Evolutionary conservation across 2,113 vertebrate genomes (phyloP), one percentile per base, ranked within the genome.

Genomic region (Alligator mississippiensis): DNA sequence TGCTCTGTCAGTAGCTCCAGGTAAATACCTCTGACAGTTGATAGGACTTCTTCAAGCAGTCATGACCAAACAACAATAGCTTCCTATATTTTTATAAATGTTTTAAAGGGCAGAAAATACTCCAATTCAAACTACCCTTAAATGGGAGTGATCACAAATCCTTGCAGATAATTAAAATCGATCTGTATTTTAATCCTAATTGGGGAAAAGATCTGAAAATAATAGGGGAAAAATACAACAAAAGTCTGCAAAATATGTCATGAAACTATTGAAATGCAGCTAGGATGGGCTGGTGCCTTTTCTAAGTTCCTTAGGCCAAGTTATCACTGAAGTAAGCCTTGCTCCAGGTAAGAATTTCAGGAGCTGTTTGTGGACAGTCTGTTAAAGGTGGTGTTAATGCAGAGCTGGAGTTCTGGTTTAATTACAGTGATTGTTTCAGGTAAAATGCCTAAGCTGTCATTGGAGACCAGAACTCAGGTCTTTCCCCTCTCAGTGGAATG

Each of bases 81-180:
- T 88, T 60, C 78, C 77, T 19, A 85, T 72, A 19, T 88, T 82
- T 61, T 86, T 58, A 60, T 57, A 62, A 30, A 80, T 62, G 18
- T 25, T 14, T 64, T 59, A 27, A 78, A 2, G 60, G 64, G 17
- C 6, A 75, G 38, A 93, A 94, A 86, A 85, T 54, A 72, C 89
- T 38, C n/a, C 80, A 80, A 24, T 57, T 80, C 58, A 70, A 89
- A 79, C 9, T 81, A 25, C 13, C 25, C 28, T 55, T 83, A 1
- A 76, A 57, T 34, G 54, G 57, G 47, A 77, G 30, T 61, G 30
- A 77, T 28, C n/a, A 14, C 10, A 55, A 25, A 4, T n/a, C 16
- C 60, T n/a, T 63, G 28, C 17, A 22, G 61, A 38, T 55, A 28
- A 61, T 55, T 30, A 54, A n/a, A 30, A 85, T 13, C 57, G 11